Evolutionary conservation across 2,797 vertebrate genomes (phyloP).

Genomic region (Crocodylus rhombifer): DNA sequence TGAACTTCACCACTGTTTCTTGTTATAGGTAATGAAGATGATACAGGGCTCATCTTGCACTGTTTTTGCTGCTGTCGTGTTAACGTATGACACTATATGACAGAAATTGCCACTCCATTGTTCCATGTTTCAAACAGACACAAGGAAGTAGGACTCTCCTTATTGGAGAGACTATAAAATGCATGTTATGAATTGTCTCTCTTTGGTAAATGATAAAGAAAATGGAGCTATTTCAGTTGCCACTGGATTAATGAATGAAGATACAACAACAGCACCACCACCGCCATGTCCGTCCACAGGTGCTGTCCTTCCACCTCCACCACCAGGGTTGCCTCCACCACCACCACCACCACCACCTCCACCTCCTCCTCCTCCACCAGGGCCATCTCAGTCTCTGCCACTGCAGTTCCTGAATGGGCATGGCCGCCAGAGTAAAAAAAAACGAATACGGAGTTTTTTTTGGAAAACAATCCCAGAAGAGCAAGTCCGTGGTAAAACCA

Average conservation of each 20-base stretch:
- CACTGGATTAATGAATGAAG: constrained; percentile 82
- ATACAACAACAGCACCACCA: constrained; percentile 36
- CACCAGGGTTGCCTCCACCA: constrained; percentile 32
- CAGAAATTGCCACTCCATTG: not conserved
- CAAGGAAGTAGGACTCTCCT: constrained; percentile 73
- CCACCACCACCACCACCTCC: constrained; percentile 67
- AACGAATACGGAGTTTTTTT: constrained; percentile 94
- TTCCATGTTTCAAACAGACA: constrained; percentile 53
- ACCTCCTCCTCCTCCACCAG: constrained; percentile 74
- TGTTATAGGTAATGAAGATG: constrained; percentile 72
- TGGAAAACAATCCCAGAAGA: constrained; percentile 99
- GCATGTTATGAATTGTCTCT: constrained; percentile 94
- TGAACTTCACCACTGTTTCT: constrained; percentile 31
- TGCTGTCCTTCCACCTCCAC: constrained; percentile 45
- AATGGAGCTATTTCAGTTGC: constrained; percentile 83
- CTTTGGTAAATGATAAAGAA: constrained; percentile 89
- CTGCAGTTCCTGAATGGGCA: constrained; percentile 75
- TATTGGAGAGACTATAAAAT: constrained; percentile 80
- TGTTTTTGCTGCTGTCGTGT: constrained; percentile 22
- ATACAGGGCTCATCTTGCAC: not conserved
- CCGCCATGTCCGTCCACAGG: constrained; percentile 62
- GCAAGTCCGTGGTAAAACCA: constrained; percentile 94
- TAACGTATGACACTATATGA: not conserved
- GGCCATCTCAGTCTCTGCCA: constrained; percentile 65
- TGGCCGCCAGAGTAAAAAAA: constrained; percentile 86